phyloP scores from a whole-genome alignment of 2,113 vertebrate genomes.

The Protobothrops mucrosquamatus region DNA sequence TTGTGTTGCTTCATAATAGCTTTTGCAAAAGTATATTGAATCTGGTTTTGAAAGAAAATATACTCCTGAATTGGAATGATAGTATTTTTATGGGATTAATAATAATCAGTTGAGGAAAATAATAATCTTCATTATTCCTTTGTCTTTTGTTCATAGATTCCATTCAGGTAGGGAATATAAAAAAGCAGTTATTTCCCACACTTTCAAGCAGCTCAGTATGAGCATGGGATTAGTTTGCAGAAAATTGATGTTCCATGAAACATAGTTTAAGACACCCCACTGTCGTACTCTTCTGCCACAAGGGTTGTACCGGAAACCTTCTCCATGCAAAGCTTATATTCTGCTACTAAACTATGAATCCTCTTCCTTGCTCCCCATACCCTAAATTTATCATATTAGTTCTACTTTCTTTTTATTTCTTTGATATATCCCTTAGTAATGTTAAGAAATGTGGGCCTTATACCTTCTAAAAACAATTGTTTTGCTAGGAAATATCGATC shows the following conservation, averaged over 20 bases:
- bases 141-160: background rate
- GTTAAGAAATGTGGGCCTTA: background rate
- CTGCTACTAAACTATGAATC: background rate
- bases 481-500: background rate
- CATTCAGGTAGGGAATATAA: background rate
- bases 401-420: background rate
- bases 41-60: background rate
- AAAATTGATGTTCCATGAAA: background rate
- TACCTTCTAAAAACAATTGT: background rate
- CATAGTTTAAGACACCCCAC: background rate
- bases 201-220: background rate
- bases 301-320: background rate
- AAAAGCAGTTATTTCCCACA: background rate
- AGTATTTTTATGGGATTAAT: background rate
- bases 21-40: background rate
- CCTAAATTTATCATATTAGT: background rate
- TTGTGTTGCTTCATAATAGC: slow-evolving; percentile 60
- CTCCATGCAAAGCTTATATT: background rate
- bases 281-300: background rate
- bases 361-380: background rate
- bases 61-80: background rate
- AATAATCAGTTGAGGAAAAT: background rate
- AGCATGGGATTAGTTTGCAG: background rate
- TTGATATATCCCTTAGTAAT: background rate
- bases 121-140: background rate